Percentiles rank a stretch among this genome's conserved stretches.
phyloP scores from a whole-genome alignment of 2,888 invertebrate species.

The Caenorhabditis sulstoni region DNA sequence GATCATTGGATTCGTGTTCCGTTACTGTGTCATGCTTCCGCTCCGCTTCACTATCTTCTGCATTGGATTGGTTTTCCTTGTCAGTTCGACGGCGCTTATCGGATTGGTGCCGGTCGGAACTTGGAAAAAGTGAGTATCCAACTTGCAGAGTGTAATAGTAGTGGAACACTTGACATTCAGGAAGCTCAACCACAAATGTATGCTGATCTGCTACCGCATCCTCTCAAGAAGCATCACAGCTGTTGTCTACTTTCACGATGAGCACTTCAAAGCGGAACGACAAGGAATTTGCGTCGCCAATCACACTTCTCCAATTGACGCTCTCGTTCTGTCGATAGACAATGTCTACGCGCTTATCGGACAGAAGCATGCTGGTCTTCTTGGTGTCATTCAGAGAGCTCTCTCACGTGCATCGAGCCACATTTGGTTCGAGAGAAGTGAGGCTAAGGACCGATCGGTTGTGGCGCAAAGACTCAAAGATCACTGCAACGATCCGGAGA shows the following conservation, averaged over 20 bases:
- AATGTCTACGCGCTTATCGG: constrained; percentile 95
- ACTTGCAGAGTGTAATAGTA: neutral
- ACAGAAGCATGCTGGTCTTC: constrained; percentile 88
- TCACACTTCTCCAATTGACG: constrained; percentile 94
- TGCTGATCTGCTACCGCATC: constrained; percentile 88
- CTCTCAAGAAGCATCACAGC: constrained; percentile 88
- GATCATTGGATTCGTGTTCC: constrained; percentile 92
- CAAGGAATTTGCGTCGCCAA: constrained; percentile 93
- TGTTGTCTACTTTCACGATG: constrained; percentile 83
- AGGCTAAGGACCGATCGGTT: constrained; percentile 92
- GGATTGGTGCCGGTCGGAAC: constrained; percentile 85
- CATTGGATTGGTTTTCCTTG: constrained; percentile 84
- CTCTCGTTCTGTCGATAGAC: constrained; percentile 89
- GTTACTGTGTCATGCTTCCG: constrained; percentile 93
- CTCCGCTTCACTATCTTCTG: constrained; percentile 82
- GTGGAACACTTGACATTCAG: constrained; percentile 25
- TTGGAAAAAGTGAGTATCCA: constrained; percentile 64
- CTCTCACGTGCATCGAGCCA: constrained; percentile 94
- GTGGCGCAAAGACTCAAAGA: constrained; percentile 91
- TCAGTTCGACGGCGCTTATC: constrained; percentile 85
- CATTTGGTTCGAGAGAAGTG: constrained; percentile 98
- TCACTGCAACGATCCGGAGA: constrained; percentile 92
- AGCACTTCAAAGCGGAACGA: constrained; percentile 63
- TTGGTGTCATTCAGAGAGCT: constrained; percentile 90
- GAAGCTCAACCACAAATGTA: constrained; percentile 84